Conservation (phyloP, 2,888 invertebrate species). For the Eumacrocentrus americanus region DNA sequence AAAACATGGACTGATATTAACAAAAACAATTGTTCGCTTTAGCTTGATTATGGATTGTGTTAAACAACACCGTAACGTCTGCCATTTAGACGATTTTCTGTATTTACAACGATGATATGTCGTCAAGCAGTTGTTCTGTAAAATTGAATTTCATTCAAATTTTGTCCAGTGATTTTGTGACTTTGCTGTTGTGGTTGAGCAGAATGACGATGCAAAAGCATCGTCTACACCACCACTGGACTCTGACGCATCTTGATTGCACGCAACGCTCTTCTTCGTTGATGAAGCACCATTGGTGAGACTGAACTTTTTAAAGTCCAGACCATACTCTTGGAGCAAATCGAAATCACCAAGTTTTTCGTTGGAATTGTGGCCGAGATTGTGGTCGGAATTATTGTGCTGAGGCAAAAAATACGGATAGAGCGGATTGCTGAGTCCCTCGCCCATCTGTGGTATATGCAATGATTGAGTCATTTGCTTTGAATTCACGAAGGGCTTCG, state of each 20-base stretch:
- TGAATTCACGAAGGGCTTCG: constrained; percentile 58
- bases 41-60: background rate
- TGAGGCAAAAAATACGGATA: constrained; percentile 64
- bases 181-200: constrained; percentile 60
- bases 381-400: constrained; percentile 41
- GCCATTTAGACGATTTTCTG: background rate
- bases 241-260: constrained; percentile 43
- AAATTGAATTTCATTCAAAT: constrained; percentile 62
- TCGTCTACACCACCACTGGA: constrained; percentile 52
- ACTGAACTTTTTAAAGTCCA: constrained; percentile 70
- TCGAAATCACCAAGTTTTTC: constrained; percentile 67
- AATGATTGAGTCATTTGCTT: constrained; percentile 60
- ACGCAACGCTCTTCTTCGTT: constrained; percentile 39
- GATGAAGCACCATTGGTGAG: constrained; percentile 53
- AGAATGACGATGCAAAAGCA: constrained; percentile 53
- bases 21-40: background rate
- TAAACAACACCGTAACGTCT: background rate
- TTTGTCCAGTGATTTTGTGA: constrained; percentile 68
- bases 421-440: constrained; percentile 62
- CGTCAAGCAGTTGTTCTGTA: constrained; percentile 26
- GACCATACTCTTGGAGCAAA: constrained; percentile 75
- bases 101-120: constrained; percentile 27
- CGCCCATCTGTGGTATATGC: constrained; percentile 53
- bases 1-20: no score
- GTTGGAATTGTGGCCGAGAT: constrained; percentile 32